Percentiles rank a stretch among this genome's conserved stretches.
These are phyloP conservation scores for Bimastos eiseni DNA, from an alignment of 2,888 invertebrate genomes.

Conservation along the genomic window DNA sequence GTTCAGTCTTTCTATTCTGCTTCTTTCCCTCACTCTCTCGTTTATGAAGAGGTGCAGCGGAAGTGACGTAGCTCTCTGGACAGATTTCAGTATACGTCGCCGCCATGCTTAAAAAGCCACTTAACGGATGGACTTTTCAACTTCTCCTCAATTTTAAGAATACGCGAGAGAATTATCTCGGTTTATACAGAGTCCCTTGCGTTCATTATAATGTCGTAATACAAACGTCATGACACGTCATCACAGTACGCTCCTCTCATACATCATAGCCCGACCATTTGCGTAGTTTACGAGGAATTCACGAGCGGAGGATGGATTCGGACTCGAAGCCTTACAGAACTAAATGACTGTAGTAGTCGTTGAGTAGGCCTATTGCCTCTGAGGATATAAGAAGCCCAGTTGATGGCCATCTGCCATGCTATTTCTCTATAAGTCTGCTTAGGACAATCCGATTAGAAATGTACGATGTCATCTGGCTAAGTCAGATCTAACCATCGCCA, in stretches of 20 bases:
- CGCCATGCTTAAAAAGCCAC: not conserved
- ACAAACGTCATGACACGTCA: not conserved
- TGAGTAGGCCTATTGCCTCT: not conserved
- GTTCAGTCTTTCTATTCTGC: not conserved
- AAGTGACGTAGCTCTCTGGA: not conserved
- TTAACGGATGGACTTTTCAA: not conserved
- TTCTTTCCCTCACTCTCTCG: not conserved
- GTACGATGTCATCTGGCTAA: not conserved
- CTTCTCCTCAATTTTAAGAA: not conserved
- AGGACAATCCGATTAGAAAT: not conserved
- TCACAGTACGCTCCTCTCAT: not conserved
- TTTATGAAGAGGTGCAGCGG: not conserved
- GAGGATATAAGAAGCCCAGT: too few species aligned
- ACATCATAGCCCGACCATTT: not conserved
- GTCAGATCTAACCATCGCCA: not conserved
- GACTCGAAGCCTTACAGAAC: not conserved
- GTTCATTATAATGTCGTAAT: not conserved
- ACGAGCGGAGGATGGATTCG: not conserved
- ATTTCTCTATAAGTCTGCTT: not conserved
- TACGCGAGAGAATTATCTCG: not conserved
- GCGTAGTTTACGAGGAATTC: not conserved
- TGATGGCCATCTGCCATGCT: not conserved
- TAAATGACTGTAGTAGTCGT: not conserved
- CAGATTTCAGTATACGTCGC: too few species aligned
- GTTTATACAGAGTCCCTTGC: not conserved